phyloP scores from a whole-genome alignment of 2,888 invertebrate genomes.

The Brassicogethes aeneus region DNA sequence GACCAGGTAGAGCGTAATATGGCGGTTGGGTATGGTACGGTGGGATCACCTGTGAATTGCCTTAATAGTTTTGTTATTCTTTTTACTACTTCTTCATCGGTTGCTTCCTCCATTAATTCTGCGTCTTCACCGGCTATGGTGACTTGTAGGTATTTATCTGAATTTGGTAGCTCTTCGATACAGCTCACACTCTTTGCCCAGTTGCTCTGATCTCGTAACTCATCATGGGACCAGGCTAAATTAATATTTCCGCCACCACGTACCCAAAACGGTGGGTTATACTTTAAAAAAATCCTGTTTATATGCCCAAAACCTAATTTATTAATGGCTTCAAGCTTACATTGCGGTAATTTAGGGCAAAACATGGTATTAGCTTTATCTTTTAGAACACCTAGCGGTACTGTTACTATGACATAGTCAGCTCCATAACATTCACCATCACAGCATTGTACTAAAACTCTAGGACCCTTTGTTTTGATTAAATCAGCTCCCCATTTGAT shows the following conservation, averaged over 20 bases:
- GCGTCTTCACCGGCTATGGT: conserved; percentile 66
- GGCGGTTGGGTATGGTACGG: conserved; percentile 60
- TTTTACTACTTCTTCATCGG: conserved; percentile 60
- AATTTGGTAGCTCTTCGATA: conserved; percentile 62
- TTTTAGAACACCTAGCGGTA: conserved; percentile 73
- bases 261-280: conserved; percentile 63
- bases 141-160: conserved; percentile 64
- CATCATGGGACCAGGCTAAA: conserved; percentile 61
- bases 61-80: conserved; percentile 54
- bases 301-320: conserved; percentile 63
- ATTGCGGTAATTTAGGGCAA: conserved; percentile 58
- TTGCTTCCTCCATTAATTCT: conserved; percentile 56
- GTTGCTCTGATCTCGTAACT: conserved; percentile 49
- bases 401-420: conserved; percentile 70
- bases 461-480: conserved; percentile 41
- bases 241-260: conserved; percentile 61
- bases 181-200: conserved; percentile 68
- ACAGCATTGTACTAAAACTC: conserved; percentile 57
- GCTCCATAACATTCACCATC: conserved; percentile 61
- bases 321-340: conserved; percentile 63
- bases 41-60: conserved; percentile 61
- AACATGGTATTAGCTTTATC: conserved; percentile 63
- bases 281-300: conserved; percentile 72
- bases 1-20: conserved; percentile 67
- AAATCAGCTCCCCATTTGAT: conserved; percentile 57